Conservation (phyloP, 2,797 vertebrate genomes). For the Enteromius afrohamiltoni region DNA sequence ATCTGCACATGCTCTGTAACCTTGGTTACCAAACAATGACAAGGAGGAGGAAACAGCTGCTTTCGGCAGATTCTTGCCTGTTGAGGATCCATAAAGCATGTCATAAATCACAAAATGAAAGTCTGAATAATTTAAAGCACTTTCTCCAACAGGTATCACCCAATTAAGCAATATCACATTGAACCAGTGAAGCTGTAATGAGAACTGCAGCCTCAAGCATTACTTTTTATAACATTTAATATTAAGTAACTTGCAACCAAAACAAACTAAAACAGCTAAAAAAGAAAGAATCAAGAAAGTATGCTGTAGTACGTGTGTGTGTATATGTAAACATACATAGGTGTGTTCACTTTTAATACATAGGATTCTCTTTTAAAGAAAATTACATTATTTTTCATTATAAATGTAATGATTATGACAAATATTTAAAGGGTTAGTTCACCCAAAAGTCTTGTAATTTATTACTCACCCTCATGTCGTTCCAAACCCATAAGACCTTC, state of each 20-base stretch:
- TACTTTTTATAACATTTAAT: background rate
- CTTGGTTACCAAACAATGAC: conserved; percentile 20
- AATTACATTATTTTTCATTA: background rate
- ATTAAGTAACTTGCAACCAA: background rate
- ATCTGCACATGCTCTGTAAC: conserved; percentile 19
- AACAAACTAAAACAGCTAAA: background rate
- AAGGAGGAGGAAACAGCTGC: conserved; percentile 7
- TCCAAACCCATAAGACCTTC: no score
- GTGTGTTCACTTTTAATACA: background rate
- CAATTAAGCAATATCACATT: conserved; percentile 7
- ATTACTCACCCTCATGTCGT: no score
- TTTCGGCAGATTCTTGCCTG: background rate
- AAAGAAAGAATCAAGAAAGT: background rate
- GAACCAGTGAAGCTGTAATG: background rate
- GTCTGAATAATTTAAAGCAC: background rate
- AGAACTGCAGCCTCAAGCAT: background rate
- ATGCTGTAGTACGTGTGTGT: no score
- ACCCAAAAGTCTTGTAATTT: no score
- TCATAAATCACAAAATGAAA: background rate
- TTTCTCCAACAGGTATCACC: background rate
- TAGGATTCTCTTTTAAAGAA: background rate
- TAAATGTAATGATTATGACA: background rate
- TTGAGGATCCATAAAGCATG: background rate
- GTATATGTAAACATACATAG: no score
- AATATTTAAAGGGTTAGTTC: no score